These are phyloP conservation scores for Threskiornis aethiopicus DNA, from an alignment of 2,797 vertebrate genomes.

Conservation along the genomic window DNA sequence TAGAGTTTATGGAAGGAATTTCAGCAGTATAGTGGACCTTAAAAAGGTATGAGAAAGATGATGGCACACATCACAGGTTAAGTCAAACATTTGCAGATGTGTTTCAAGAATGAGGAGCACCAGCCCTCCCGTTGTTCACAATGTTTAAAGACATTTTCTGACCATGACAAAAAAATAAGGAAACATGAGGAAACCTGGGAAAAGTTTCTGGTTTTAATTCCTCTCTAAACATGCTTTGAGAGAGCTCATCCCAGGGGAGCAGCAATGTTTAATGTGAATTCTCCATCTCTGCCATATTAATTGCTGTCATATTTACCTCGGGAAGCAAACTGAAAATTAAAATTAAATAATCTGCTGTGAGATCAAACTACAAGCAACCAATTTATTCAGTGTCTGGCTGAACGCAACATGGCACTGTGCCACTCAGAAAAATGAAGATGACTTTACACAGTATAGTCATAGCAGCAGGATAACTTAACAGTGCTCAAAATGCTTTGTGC, in stretches of 20 bases:
- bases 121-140: neutral
- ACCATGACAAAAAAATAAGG: neutral
- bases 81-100: neutral
- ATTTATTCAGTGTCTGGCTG: slow-evolving; percentile 1
- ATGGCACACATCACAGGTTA: neutral
- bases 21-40: neutral
- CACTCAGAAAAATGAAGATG: neutral
- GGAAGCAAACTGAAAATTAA: slow-evolving; percentile 41
- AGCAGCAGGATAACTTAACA: slow-evolving; percentile 1
- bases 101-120: neutral
- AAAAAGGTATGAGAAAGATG: neutral
- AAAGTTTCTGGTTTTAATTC: neutral
- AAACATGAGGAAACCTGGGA: neutral
- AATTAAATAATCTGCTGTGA: slow-evolving; percentile 19
- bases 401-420: neutral
- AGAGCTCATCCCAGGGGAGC: neutral
- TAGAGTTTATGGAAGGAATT: neutral
- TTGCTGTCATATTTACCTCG: slow-evolving; percentile 3
- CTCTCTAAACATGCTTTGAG: neutral
- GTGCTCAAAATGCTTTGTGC: neutral
- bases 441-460: neutral
- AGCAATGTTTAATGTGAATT: neutral
- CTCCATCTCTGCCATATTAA: slow-evolving; percentile 22
- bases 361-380: neutral
- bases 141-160: neutral